phyloP scores from a whole-genome alignment of 2,113 vertebrate genomes.

The Epinephelus fuscoguttatus region DNA sequence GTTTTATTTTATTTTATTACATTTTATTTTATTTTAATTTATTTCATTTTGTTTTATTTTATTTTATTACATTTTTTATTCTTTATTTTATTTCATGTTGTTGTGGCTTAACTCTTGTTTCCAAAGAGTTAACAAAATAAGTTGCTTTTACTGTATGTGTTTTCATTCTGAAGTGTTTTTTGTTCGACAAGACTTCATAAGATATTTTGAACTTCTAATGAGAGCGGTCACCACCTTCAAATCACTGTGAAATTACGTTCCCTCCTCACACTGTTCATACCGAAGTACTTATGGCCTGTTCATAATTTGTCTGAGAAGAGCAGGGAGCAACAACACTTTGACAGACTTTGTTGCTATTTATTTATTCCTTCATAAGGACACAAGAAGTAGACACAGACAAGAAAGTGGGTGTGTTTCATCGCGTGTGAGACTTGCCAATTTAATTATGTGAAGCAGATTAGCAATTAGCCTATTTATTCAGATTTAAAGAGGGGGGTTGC shows the following conservation, averaged over 20 bases:
- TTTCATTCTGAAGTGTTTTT: neutral
- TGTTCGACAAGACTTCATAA: neutral
- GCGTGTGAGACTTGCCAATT: constrained; percentile 13
- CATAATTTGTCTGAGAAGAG: neutral
- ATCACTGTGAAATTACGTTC: constrained; percentile 18
- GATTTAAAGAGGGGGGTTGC: constrained; percentile 5
- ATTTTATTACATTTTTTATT: too few relatives aligned
- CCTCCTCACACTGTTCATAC: neutral
- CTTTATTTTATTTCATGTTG: neutral
- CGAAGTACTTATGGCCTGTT: neutral
- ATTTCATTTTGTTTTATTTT: too few relatives aligned
- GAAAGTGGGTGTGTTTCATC: constrained; percentile 9
- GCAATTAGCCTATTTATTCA: constrained; percentile 5
- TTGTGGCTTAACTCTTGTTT: neutral
- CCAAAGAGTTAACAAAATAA: neutral
- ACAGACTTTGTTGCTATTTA: neutral
- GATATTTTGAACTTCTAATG: neutral
- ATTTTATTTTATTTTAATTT: too few relatives aligned
- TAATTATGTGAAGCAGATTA: constrained; percentile 37
- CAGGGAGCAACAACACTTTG: neutral
- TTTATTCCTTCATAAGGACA: neutral
- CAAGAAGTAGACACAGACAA: neutral
- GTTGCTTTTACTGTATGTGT: neutral
- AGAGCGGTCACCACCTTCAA: constrained; percentile 25
- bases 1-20: too few relatives aligned